Conservation (phyloP, 2,113 vertebrate genomes). For the Barbus barbus region DNA sequence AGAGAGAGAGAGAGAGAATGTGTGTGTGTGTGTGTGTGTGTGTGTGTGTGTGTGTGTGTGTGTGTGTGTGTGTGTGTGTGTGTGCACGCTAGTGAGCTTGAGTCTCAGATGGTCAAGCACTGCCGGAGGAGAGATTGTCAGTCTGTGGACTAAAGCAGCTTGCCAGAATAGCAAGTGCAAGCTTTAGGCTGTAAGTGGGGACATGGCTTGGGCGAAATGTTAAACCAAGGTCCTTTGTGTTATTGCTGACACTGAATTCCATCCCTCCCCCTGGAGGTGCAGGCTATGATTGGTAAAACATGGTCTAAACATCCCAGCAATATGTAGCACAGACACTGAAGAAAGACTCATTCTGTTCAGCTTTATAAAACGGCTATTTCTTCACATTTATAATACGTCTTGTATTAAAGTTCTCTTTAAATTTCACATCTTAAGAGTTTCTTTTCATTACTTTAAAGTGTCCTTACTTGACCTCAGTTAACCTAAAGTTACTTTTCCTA, state of each 20-base stretch:
- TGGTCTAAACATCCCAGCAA: conserved; percentile 48
- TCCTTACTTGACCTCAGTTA: conserved; percentile 28
- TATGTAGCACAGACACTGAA: conserved; percentile 44
- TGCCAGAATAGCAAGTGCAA: conserved; percentile 56
- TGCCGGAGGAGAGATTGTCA: conserved; percentile 58
- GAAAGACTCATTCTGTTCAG: not conserved
- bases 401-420: not conserved
- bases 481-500: conserved; percentile 8
- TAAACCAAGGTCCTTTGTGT: conserved; percentile 72
- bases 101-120: conserved; percentile 65
- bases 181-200: conserved; percentile 56
- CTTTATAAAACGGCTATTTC: conserved; percentile 4
- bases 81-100: not conserved
- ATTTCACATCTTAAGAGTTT: not conserved
- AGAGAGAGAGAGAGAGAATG: not conserved
- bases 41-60: conserved; percentile 28
- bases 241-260: conserved; percentile 68
- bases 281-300: conserved; percentile 59
- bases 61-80: conserved; percentile 33
- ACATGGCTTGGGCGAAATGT: conserved; percentile 61
- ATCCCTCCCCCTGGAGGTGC: conserved; percentile 54
- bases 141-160: conserved; percentile 48
- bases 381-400: not conserved
- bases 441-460: not conserved
- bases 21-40: conserved; percentile 35